phyloP scores from a whole-genome alignment of 1,140 invertebrate species.

The Lamellibrachia luymesi region DNA sequence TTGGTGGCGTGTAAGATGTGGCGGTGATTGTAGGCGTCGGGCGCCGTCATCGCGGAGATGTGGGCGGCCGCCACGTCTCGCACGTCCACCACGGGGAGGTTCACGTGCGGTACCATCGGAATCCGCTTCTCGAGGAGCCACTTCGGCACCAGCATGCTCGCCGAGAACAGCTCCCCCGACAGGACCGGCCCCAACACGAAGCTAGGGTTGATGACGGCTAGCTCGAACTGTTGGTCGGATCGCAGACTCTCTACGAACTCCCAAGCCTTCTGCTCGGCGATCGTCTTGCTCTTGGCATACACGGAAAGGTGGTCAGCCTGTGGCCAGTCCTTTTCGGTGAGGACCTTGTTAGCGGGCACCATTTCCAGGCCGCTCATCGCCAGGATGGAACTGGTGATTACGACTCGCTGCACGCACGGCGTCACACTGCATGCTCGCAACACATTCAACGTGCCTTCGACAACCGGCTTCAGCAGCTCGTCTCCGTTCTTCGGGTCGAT shows the following conservation, averaged over 20 bases:
- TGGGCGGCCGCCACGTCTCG: conserved; percentile 63
- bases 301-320: conserved; percentile 43
- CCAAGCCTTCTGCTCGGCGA: conserved; percentile 65
- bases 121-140: conserved; percentile 57
- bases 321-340: conserved; percentile 61
- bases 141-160: conserved; percentile 35
- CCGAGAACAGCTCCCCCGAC: conserved; percentile 34
- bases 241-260: conserved; percentile 55
- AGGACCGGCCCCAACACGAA: conserved; percentile 62
- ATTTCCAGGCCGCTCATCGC: conserved; percentile 57
- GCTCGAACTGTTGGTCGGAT: conserved; percentile 56
- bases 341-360: conserved; percentile 43
- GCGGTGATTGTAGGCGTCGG: conserved; percentile 55
- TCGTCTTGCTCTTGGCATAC: conserved; percentile 61
- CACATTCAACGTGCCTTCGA: conserved; percentile 62
- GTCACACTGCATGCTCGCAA: conserved; percentile 59
- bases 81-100: conserved; percentile 61
- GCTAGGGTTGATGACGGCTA: conserved; percentile 62
- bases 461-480: conserved; percentile 59
- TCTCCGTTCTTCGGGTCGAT: conserved; percentile 54
- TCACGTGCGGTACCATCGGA: conserved; percentile 59
- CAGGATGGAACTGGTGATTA: conserved; percentile 62
- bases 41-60: conserved; percentile 59
- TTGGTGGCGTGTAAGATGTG: conserved; percentile 47
- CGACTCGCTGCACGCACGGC: conserved; percentile 61